phyloP scores from a whole-genome alignment of 1,140 invertebrate genomes.

The Drosophila sulfurigaster region DNA sequence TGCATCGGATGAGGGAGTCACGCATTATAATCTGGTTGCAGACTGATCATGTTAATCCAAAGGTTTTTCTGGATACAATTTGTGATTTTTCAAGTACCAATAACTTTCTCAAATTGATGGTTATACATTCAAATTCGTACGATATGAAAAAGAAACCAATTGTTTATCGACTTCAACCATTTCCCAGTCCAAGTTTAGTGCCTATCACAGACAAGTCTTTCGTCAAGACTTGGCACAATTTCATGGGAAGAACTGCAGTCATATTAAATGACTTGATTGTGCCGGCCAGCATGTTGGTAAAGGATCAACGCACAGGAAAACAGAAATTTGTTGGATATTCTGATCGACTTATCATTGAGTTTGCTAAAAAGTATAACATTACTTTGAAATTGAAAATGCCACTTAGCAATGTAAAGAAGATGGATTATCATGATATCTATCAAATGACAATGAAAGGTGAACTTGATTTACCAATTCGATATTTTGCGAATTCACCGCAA shows the following conservation, averaged over 20 bases:
- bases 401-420: background rate
- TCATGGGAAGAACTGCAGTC: slow-evolving; percentile 1
- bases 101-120: slow-evolving; percentile 16
- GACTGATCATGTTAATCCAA: background rate
- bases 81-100: background rate
- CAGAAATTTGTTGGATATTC: background rate
- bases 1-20: slow-evolving; percentile 13
- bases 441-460: background rate
- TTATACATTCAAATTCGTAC: background rate
- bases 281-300: background rate
- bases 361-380: slow-evolving; percentile 12
- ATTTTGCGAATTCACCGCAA: background rate
- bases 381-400: background rate
- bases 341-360: slow-evolving; percentile 3
- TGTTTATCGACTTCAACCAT: slow-evolving; percentile 19
- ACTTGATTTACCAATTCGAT: slow-evolving; percentile 14
- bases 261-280: slow-evolving; percentile 2
- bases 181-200: slow-evolving; percentile 17
- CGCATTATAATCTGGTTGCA: slow-evolving; percentile 21
- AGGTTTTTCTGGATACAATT: background rate
- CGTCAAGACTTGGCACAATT: slow-evolving; percentile 10
- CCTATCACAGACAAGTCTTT: background rate
- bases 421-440: background rate
- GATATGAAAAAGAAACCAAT: background rate
- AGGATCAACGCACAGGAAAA: background rate